A percentile compares a stretch with the other conserved stretches of the same genome.
These are phyloP conservation scores for Microchirus variegatus DNA, from an alignment of 2,797 vertebrate genomes.

Conservation along the genomic window DNA sequence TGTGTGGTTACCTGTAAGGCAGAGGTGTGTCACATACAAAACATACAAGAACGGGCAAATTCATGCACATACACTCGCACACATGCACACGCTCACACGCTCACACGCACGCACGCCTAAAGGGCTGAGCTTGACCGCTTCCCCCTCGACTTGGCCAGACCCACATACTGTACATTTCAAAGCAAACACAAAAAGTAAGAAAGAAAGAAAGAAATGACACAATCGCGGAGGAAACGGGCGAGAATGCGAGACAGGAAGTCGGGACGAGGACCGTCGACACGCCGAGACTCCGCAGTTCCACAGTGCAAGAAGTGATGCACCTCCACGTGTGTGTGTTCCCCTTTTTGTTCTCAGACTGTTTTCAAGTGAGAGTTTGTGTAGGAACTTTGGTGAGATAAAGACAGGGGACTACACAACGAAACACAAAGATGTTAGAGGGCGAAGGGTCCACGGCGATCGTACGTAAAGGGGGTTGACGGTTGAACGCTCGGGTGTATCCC, in stretches of 20 bases:
- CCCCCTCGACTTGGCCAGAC: conserved; percentile 72
- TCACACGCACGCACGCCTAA: conserved; percentile 65
- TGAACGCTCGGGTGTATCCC: conserved; percentile 51
- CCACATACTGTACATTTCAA: conserved; percentile 54
- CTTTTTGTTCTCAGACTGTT: conserved; percentile 44
- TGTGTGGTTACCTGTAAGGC: conserved; percentile 79
- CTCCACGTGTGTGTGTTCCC: conserved; percentile 22
- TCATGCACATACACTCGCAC: conserved; percentile 63
- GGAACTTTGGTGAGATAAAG: conserved; percentile 33
- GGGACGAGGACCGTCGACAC: conserved; percentile 21
- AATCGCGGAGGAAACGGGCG: conserved; percentile 52
- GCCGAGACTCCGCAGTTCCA: conserved; percentile 16
- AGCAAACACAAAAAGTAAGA: conserved; percentile 23
- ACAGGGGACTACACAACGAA: conserved; percentile 14
- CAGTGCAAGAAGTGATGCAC: conserved; percentile 37
- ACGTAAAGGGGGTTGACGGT: conserved; percentile 60
- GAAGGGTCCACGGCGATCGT: conserved; percentile 24
- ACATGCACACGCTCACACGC: conserved; percentile 54
- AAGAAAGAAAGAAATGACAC: conserved; percentile 24
- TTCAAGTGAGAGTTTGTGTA: conserved; percentile 46
- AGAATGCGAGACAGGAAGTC: conserved; percentile 34
- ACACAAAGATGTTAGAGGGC: conserved; percentile 38
- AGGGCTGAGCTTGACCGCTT: conserved; percentile 63
- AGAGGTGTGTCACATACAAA: conserved; percentile 76
- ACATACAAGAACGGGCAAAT: conserved; percentile 67